phyloP scores from a whole-genome alignment of 1,140 invertebrate genomes.

The Rhopalosiphum maidis region DNA sequence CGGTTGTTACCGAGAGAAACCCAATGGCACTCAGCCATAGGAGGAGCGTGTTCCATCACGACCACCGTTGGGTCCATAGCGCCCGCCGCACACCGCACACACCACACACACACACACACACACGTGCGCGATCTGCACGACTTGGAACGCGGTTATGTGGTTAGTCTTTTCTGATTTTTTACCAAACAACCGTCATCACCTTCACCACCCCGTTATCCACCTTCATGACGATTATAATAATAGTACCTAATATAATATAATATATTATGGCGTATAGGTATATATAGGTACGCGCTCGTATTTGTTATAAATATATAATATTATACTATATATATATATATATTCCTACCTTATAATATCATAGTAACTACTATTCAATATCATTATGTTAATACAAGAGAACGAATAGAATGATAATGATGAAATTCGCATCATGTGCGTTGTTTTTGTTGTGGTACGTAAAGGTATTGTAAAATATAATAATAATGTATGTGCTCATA shows the following conservation, averaged over 20 bases:
- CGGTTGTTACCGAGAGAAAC: background rate
- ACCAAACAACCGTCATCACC: background rate
- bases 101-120: background rate
- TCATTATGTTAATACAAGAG: background rate
- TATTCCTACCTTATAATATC: background rate
- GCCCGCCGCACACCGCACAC: background rate
- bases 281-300: background rate
- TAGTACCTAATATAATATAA: background rate
- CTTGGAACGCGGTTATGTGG: background rate
- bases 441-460: background rate
- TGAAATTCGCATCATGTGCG: background rate
- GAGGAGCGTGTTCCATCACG: slow-evolving; percentile 43
- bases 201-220: background rate
- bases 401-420: background rate
- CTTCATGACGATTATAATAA: background rate
- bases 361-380: background rate
- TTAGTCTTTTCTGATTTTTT: background rate
- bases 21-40: slow-evolving; percentile 44
- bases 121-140: background rate
- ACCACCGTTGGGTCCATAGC: slow-evolving; percentile 4
- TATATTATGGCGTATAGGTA: background rate
- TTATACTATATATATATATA: background rate
- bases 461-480: background rate
- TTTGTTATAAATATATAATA: background rate
- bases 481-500: too few species aligned